Evolutionary conservation across 2,888 invertebrate species (phyloP), one percentile per base, ranked within the genome.

Genomic region (Heteromyza rotundicornis): DNA sequence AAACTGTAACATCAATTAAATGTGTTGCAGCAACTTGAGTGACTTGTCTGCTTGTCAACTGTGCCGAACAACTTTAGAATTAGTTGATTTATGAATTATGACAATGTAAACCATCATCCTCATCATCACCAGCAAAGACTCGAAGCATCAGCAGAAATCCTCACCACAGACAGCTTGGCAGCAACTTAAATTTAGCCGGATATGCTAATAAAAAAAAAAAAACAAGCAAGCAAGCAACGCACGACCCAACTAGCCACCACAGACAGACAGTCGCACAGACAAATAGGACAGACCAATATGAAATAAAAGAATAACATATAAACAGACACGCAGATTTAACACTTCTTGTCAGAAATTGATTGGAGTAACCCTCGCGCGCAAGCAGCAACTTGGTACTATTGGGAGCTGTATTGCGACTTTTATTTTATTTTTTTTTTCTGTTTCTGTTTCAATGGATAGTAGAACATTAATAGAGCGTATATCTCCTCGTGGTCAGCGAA

Each of bases 341-440:
- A 79, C 79, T 79, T 79, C 79, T 79, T 79, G 79, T 79, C 79
- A 78, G 76, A 77, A 76, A 76, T 77, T 79, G 77, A 79, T 78
- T 77, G 77, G 73, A 75, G 73, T 68, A 71, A 68, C 72, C 73
- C 73, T 72, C 67, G 72, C 73, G 65, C 68, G 3, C 19, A 70
- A 71, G 66, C 27, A 27, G 27, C 27, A 27, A 27, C 10, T 27
- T 10, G 40, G n/a, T n/a, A 40, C 14, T 40, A n/a, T 40, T n/a
- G n/a, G n/a, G n/a, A n/a, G n/a, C n/a, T n/a, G n/a, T n/a, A n/a
- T n/a, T n/a, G n/a, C n/a, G n/a, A n/a, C n/a, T n/a, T n/a, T n/a
- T n/a, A n/a, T n/a, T n/a, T n/a, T n/a, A n/a, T n/a, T n/a, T n/a
- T n/a, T n/a, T n/a, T n/a, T n/a, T n/a, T n/a, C n/a, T n/a, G n/a